Base-by-base conservation (phyloP, 2,797 vertebrate species). In the Lithobates pipiens region DNA sequence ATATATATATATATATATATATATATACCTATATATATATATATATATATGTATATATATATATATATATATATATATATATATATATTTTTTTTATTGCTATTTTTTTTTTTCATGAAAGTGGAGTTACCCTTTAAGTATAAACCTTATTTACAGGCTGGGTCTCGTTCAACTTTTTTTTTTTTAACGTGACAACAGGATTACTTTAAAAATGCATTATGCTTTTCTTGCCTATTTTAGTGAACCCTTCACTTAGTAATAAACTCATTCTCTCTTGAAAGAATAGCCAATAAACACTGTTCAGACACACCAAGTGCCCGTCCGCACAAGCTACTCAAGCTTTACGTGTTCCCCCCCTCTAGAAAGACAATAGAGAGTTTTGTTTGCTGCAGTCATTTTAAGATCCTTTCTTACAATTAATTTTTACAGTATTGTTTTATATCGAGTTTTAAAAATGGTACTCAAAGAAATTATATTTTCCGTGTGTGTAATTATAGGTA, bases 401-500 rank as follows among this genome's bases (percentile, higher is more conserved):
- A 8, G 7, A 61, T 61, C 54, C 21, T 67, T 29, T 67, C 9
- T 29, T 25, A 29, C n/a, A 25, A 44, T 54, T 46, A 29, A 39
- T 85, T 81, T 86, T 86, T 81, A 77, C 61, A 63, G 32, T 76
- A 54, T 16, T 72, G 75, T 81, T 81, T 86, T 81, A 67, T 57
- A 46, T 34, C 50, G n/a, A 27, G 83, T 80, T 76, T 85, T 57
- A 80, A 80, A 81, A 76, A 67, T 18, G 32, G 63, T 76, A 23
- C 46, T 63, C 65, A 63, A 29, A 32, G 73, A 76, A 69, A 76
- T 86, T 71, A 85, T 61, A 25, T 42, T 70, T 76, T 34, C 78
- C 78, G 80, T 82, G 63, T 85, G 84, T 71, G 78, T 65, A 46
- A 69, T 82, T 76, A 71, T 63, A 57, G 32, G 27, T 85, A 36